Evolutionary conservation across 2,797 vertebrate species (phyloP), one percentile per base, ranked within the genome.

Genomic region (Enteromius radiatus): DNA sequence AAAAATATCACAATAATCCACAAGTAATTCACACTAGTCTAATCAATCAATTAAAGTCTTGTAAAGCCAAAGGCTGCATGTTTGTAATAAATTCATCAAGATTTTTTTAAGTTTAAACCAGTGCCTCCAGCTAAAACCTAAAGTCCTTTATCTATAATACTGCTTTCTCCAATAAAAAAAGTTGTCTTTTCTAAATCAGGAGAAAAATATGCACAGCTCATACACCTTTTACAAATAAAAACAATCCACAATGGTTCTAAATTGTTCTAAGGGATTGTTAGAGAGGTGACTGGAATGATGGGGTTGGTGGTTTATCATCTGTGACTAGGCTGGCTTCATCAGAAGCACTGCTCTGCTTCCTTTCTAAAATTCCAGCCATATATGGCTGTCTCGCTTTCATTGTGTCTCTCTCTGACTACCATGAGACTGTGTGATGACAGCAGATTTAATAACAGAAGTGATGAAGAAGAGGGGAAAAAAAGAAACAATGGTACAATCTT

Each of bases 361-460:
- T 28, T 59, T 61, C 68, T 75, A 67, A 64, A 73, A 83, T 84
- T 82, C 31, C 75, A 71, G 41, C 83, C 83, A 87, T 84, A 83
- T 87, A 83, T 85, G 78, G 81, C 56, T 65, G 63, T 74, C 61
- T 31, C 47, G 0, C 43, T 69, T 69, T 86, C 14, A 59, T 47
- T 86, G 23, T 47, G 12, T 56, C 71, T 59, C 38, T 54, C 78
- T 28, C 63, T 80, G 36, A 26, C 54, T 85, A 63, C 73, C 67
- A 23, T 36, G 84, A 80, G 33, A 31, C 38, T 41, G 7, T 69
- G 76, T 85, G 91, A 90, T 88, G 91, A 92, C 91, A 92, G 87
- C 81, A 69, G 26, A 52, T 81, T 80, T 80, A 14, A 85, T 36
- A 63, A 21, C 43, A 76, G 21, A 54, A 83, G 74, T 15, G 4